These are phyloP conservation scores for Sebastiscus tertius DNA, from an alignment of 2,797 vertebrate species.

Conservation along the genomic window DNA sequence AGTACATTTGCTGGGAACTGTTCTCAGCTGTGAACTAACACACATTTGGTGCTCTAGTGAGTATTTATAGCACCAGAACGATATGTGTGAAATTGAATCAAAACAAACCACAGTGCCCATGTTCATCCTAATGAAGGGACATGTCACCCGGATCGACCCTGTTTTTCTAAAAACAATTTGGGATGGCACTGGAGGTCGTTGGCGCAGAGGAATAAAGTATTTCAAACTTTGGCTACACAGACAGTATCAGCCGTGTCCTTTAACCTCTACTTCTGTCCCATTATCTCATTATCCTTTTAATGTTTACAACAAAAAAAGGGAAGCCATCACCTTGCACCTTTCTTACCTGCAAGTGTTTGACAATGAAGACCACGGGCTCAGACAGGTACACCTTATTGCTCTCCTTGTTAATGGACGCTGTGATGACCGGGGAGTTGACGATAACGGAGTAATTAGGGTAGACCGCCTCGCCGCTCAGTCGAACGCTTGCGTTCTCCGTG, in stretches of 20 bases:
- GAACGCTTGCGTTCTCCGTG: conserved; percentile 96
- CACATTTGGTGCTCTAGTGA: neutral
- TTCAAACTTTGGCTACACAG: neutral
- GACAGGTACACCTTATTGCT: conserved; percentile 97
- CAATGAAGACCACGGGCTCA: conserved; percentile 95
- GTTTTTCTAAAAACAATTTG: neutral
- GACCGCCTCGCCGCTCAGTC: conserved; percentile 90
- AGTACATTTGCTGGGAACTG: neutral
- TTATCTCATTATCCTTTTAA: neutral
- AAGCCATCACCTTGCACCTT: neutral
- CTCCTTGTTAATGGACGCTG: conserved; percentile 97
- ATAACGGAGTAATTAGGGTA: conserved; percentile 97
- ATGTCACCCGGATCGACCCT: neutral
- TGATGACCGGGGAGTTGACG: conserved; percentile 98
- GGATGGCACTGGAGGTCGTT: neutral
- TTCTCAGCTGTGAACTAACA: neutral
- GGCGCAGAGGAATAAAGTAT: neutral
- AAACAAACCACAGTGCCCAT: neutral
- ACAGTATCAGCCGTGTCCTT: neutral
- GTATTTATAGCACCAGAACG: neutral
- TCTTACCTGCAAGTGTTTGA: conserved; percentile 94
- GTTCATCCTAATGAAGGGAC: neutral
- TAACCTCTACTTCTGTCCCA: neutral
- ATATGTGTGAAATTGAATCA: neutral
- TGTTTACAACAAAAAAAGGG: neutral